Base-by-base conservation (phyloP, 2,797 vertebrate genomes). In the Phyllotis vaccarum region DNA sequence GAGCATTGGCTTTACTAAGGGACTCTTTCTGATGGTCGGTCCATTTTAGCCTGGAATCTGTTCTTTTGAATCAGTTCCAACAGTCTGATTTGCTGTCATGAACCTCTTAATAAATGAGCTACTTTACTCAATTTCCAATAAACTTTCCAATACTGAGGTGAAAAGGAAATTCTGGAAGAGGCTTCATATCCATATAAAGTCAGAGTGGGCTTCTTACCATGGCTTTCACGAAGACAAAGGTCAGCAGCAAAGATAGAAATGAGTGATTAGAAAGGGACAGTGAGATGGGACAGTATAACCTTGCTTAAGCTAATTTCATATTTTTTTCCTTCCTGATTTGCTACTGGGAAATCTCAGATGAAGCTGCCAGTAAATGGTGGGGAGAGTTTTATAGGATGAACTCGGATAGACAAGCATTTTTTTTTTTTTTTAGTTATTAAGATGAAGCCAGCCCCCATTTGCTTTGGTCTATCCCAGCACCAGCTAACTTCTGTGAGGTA, bases 1-100 rank as follows among this genome's bases (percentile, higher is more conserved):
- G 90, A 88, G 76, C 66, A 62, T 34, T 89, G 54, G 46, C 93
- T 95, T 93, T 40, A 87, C 29, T 52, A 68, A 97, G 96, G 89
- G 19, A 81, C 3, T 16, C 76, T 92, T 13, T 54, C 37, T 82
- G 58, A 64, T 3, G 29, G 37, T 96, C 90, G 92, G 68, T 95
- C 86, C 31, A 5, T 56, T 79, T 89, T 49, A 92, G 87, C 46
- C 49, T 91, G 86, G 70, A 92, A 54, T 72, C 11, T 37, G 49
- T 9, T 58, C 54, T 86, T 89, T 95, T 97, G 89, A 96, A 83
- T 95, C 37, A 4, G 43, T 24, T 93, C 82, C 81, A 54, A 49
- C 1, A 22, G n/a, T 64, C 95, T 88, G 66, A 96, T 82, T 22
- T 70, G 60, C 87, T 94, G 52, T 89, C 87, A 85, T 6, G 24